Evolutionary conservation across 2,113 vertebrate species (phyloP), one percentile per base, ranked within the genome.

Genomic region (Thunnus maccoyii): DNA sequence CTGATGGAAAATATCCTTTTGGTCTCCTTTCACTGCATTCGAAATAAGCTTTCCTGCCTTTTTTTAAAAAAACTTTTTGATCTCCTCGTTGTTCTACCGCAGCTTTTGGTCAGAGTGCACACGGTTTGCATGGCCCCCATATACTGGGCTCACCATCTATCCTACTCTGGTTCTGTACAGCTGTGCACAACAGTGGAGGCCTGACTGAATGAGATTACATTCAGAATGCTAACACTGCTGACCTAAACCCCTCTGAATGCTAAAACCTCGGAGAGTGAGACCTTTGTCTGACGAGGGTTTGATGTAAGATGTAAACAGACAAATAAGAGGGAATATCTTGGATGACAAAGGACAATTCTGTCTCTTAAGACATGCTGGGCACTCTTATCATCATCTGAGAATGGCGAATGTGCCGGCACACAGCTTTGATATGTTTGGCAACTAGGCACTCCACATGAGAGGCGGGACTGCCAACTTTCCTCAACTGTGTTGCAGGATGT

Each of bases 131-230:
- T 5, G 20, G 11, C 54, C 54, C 18, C 51, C 4, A 14, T 50
- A 72, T 57, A 58, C 58, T 72, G 65, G 68, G 60, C 58, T 80
- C 50, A 57, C 60, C 55, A 68, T 84, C 83, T 75, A n/a, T 55
- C 78, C 85, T 54, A 14, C 61, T 80, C 27, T 80, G 54, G 15
- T 58, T 85, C 47, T 48, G 46, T 73, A 76, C 57, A 80, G 60
- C 77, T 55, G 76, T 55, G 61, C 61, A 80, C 71, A 87, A 62
- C 62, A 84, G 44, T 30, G 61, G 67, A 85, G 62, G 77, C 78
- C 88, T 88, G 90, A 88, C 50, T 71, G 80, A 81, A 74, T 1
- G 65, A 87, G 92, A 91, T 89, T 91, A 90, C 89, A 90, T 90
- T 91, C 83, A 87, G 71, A 77, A 36, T 36, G 58, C 64, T 52